Percentiles rank a stretch among this genome's conserved stretches.
Evolutionary conservation across 2,113 vertebrate species (phyloP).

Genomic region (Taurulus bubalis): DNA sequence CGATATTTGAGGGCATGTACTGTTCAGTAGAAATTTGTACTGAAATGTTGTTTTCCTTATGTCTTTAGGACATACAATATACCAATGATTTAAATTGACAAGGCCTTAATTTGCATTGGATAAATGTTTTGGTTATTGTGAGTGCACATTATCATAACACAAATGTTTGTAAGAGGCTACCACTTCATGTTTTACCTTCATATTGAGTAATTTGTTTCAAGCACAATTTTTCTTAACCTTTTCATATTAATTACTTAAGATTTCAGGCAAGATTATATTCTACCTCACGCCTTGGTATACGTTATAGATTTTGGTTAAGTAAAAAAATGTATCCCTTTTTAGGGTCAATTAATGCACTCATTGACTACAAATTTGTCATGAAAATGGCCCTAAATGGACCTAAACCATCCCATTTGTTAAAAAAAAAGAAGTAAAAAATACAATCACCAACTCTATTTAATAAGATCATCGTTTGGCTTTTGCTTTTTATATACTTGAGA

Average conservation of each 20-base stretch:
- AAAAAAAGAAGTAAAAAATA: constrained; percentile 37
- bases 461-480: constrained; percentile 31
- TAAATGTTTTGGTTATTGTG: constrained; percentile 44
- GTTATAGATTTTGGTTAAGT: constrained; percentile 33
- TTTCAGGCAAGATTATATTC: constrained; percentile 54
- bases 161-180: constrained; percentile 1
- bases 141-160: constrained; percentile 27
- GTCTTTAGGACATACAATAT: constrained; percentile 45
- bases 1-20: constrained; percentile 35
- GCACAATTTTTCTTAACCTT: constrained; percentile 16
- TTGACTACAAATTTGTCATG: constrained; percentile 19
- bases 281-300: constrained; percentile 62
- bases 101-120: constrained; percentile 68
- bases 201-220: constrained; percentile 30
- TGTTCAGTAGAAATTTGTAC: constrained; percentile 21
- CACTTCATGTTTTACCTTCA: constrained; percentile 12
- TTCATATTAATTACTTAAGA: constrained; percentile 21
- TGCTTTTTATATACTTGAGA: constrained; percentile 53
- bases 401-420: constrained; percentile 16
- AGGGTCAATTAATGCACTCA: constrained; percentile 31
- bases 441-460: constrained; percentile 63
- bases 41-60: constrained; percentile 34
- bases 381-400: constrained; percentile 11
- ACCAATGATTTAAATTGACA: constrained; percentile 71
- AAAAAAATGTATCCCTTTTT: not conserved